Evolutionary conservation across 2,797 vertebrate species (phyloP).

Genomic region (Toxotes lorentzi): DNA sequence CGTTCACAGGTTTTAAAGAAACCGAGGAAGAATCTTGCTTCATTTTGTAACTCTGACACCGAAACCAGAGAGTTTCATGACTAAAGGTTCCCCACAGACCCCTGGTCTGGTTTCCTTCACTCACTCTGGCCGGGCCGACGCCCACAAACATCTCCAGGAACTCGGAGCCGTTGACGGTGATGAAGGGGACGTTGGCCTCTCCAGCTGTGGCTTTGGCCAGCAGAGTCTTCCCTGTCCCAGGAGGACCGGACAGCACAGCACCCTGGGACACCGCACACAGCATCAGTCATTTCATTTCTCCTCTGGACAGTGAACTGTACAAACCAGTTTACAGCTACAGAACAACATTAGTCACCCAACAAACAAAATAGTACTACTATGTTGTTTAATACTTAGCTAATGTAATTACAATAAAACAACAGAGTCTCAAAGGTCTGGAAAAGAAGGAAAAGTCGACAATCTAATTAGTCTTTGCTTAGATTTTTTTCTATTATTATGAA

Average conservation of each 20-base stretch:
- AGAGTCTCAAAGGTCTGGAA: no score
- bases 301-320: not conserved
- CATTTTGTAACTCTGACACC: no score
- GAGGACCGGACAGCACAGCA: slow-evolving; percentile 94
- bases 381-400: not conserved
- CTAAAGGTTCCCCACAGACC: not conserved
- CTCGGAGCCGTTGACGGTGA: slow-evolving; percentile 95
- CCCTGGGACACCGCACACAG: slow-evolving; percentile 74
- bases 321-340: no score
- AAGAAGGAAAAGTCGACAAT: no score
- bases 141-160: slow-evolving; percentile 98
- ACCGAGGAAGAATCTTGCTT: no score
- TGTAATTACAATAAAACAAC: no score
- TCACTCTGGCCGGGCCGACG: slow-evolving; percentile 94
- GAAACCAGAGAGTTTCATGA: no score
- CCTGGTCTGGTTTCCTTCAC: slow-evolving; percentile 33
- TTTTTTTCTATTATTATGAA: no score
- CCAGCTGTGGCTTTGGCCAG: slow-evolving; percentile 96
- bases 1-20: no score
- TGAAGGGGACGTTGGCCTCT: slow-evolving; percentile 95
- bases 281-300: not conserved
- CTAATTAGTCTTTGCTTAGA: no score
- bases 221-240: slow-evolving; percentile 95
- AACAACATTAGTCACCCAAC: no score
- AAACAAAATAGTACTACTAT: not conserved